Base-by-base conservation (phyloP, 1,140 invertebrate genomes). In the Ericerus pela region DNA sequence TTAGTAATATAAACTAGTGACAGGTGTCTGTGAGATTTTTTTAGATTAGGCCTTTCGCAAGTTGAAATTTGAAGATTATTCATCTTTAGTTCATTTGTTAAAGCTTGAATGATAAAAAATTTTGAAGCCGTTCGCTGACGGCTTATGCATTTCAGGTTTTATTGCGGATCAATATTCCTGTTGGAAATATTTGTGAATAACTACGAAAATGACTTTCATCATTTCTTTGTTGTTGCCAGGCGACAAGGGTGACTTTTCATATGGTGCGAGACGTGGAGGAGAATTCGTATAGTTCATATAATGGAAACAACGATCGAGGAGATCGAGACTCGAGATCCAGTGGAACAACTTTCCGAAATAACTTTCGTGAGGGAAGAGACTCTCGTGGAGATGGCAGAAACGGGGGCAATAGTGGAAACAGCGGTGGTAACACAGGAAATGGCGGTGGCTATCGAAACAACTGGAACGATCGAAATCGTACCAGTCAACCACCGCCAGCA, bases 121-220 rank as follows among this genome's bases (percentile, higher is more conserved):
- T 16, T 51, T 66, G 22, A 60, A 62, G 20, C n/a, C n/a, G n/a
- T 68, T 67, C 58, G 67, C 68, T 22, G 69, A 75, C 58, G 92
- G 96, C 69, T 97, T 90, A 88, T 87, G 85, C 58, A 69, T 82
- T 60, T 82, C 85, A 58, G 73, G 88, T 65, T 75, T 84, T 56
- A 75, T 81, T 61, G 90, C 96, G 71, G 89, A 94, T 65, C 76
- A 93, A 98, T 78, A 99, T 99, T 71, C 95, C 95, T 64, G 96
- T 99, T 68, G 94, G 99, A 75, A 93, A 93, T 65, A 97, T 91
- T 68, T 95, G 95, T 51, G 83, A 95, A 28, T 80, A 89, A 68
- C 82, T 90, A 65, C 94, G 95, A 56, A 70, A 77, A 61, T 81
- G 87, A 68, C 96, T 97, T 73, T 76, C 80, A 74, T 77, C 76